Conservation (phyloP, 2,797 vertebrate genomes). For the Cephalopachus bancanus region DNA sequence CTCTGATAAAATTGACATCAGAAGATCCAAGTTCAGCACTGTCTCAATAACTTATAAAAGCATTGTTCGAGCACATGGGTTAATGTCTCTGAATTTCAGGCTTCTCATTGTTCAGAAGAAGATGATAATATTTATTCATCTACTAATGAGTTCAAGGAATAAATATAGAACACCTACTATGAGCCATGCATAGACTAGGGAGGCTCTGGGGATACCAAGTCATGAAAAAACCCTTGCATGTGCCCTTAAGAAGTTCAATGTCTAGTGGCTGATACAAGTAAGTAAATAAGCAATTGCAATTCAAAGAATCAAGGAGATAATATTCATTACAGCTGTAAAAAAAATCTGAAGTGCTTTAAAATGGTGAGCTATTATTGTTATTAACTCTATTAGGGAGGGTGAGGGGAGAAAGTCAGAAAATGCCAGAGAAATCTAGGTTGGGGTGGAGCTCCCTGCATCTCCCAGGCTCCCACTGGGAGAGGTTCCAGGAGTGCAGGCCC, state of each 20-base stretch:
- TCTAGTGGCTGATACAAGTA: neutral
- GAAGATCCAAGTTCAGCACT: neutral
- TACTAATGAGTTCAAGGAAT: neutral
- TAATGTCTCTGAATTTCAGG: neutral
- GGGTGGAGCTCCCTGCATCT: conserved; percentile 11
- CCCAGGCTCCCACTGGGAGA: conserved; percentile 70
- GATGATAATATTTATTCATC: neutral
- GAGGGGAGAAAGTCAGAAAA: conserved; percentile 67
- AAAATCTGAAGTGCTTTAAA: conserved; percentile 74
- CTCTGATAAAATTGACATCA: neutral
- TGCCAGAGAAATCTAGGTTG: conserved; percentile 72
- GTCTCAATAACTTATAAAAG: neutral
- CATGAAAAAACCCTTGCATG: fast-evolving
- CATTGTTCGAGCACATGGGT: neutral
- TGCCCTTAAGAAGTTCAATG: neutral
- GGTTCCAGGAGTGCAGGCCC: conserved; percentile 34
- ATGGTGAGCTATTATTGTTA: conserved; percentile 75
- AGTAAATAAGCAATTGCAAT: conserved; percentile 50
- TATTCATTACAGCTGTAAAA: conserved; percentile 63
- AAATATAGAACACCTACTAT: neutral
- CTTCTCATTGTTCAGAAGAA: neutral
- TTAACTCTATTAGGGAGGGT: conserved; percentile 69
- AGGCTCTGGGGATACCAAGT: neutral
- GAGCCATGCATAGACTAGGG: neutral
- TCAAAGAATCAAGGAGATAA: conserved; percentile 55